Conservation (phyloP, 2,888 invertebrate species). For the Drosophila putrida region DNA sequence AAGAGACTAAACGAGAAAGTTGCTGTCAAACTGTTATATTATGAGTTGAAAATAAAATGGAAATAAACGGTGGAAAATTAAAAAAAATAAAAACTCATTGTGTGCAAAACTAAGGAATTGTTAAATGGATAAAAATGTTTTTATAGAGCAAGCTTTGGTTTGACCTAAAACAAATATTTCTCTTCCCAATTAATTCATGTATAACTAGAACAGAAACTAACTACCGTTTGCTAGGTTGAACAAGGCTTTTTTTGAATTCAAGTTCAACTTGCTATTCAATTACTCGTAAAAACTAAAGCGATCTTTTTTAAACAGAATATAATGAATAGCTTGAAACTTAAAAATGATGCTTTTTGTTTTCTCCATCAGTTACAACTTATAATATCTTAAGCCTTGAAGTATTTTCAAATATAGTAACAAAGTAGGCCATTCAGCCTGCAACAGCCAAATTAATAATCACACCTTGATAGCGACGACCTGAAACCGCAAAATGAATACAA, state of each 20-base stretch:
- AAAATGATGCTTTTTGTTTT: background rate
- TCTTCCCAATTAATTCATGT: too few species aligned
- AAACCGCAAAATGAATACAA: constrained; percentile 2
- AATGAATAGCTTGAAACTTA: background rate
- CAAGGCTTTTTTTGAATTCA: too few species aligned
- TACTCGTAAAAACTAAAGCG: too few species aligned
- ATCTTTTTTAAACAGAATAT: background rate
- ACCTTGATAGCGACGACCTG: background rate
- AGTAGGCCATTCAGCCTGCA: background rate
- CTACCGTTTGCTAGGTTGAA: too few species aligned
- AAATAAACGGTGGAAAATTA: too few species aligned
- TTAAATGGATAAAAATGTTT: background rate
- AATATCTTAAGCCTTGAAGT: background rate
- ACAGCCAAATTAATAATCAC: constrained; percentile 13
- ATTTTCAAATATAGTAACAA: background rate
- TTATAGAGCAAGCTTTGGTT: background rate
- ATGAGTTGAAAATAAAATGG: background rate
- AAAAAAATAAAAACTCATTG: background rate
- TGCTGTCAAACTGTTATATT: constrained; percentile 23
- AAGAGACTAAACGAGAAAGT: constrained; percentile 23
- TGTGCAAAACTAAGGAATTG: background rate
- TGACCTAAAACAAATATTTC: too few species aligned
- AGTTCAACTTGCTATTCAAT: too few species aligned
- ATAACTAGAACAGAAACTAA: too few species aligned
- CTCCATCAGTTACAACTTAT: too few species aligned